Evolutionary conservation across 2,797 vertebrate species (phyloP), one percentile per base, ranked within the genome.

Genomic region (Sebastes itinus): DNA sequence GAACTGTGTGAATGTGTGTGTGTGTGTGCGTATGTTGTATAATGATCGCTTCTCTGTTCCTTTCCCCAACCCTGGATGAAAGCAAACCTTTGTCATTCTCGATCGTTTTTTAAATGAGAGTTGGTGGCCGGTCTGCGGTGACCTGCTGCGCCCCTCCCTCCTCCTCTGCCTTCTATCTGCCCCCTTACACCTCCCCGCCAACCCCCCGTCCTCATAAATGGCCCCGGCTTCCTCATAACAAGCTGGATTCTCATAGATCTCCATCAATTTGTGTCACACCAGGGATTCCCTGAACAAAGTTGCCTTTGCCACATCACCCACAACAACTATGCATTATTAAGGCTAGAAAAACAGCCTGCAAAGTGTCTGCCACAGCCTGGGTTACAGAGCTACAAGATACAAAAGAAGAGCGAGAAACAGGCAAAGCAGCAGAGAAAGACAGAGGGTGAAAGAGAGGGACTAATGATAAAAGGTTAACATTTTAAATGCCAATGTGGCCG

Each of bases 271-370:
- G 90, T 93, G 88, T 92, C 92, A 83, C 93, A 93, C 91, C 87
- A 91, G 94, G 94, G 94, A 94, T 88, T 92, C 89, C 93, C 90
- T 87, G 92, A 91, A 88, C 90, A 94, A 93, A 94, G 91, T 90
- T 88, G 81, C 88, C 89, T 86, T 90, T 83, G 85, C 90, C 88
- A 84, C 81, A 89, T 89, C 89, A 92, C 84, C 92, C 89, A 83
- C 83, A 86, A 91, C 91, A 93, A 93, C 91, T 87, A 92, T 95
- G 93, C 93, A 95, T 95, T 95, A 96, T 96, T 95, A 94, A 93
- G 92, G 84, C 87, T 81, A 80, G 89, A 92, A 93, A 93, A 93
- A 91, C 79, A 92, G 87, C 69, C 85, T 33, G 80, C 80, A 87
- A 91, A 93, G 90, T 89, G 88, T 92, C 79, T 89, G 91, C 83